Conservation (phyloP, 1,140 invertebrate genomes). For the Tetramorium simillimum region DNA sequence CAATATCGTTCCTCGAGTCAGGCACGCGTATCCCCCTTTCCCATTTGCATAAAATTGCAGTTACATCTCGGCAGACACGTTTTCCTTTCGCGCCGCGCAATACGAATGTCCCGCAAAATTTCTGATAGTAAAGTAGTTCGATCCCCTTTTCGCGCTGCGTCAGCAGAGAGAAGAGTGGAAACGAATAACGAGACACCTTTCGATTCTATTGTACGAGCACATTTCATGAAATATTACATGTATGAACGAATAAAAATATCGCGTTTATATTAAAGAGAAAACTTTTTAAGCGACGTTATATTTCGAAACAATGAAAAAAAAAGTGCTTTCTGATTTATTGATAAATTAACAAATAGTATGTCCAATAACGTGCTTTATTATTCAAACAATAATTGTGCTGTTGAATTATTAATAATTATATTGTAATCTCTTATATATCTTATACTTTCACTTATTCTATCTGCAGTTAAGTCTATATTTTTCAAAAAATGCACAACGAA, state of each 20-base stretch:
- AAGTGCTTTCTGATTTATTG: not conserved
- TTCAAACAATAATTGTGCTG: not conserved
- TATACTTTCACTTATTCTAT: not conserved
- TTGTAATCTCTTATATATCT: not conserved
- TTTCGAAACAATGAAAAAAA: not conserved
- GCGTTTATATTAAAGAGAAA: not conserved
- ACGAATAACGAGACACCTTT: constrained; percentile 54
- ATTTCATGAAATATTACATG: constrained; percentile 40
- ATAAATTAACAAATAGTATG: not conserved
- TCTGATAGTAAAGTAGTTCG: constrained; percentile 59
- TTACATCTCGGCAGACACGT: constrained; percentile 59
- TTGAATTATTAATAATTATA: no score
- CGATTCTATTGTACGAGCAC: constrained; percentile 33
- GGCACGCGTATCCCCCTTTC: constrained; percentile 35
- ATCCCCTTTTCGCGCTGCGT: constrained; percentile 39
- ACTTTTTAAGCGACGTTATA: not conserved
- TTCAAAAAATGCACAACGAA: not conserved
- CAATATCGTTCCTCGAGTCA: constrained; percentile 50
- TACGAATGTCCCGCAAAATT: constrained; percentile 51
- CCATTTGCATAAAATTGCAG: constrained; percentile 61
- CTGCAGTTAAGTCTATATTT: not conserved
- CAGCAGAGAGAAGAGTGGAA: constrained; percentile 42
- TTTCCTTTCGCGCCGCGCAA: constrained; percentile 48
- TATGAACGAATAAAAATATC: constrained; percentile 40
- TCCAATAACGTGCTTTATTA: not conserved